Base-by-base conservation (phyloP, 2,888 invertebrate genomes). In the Drosophila robusta region DNA sequence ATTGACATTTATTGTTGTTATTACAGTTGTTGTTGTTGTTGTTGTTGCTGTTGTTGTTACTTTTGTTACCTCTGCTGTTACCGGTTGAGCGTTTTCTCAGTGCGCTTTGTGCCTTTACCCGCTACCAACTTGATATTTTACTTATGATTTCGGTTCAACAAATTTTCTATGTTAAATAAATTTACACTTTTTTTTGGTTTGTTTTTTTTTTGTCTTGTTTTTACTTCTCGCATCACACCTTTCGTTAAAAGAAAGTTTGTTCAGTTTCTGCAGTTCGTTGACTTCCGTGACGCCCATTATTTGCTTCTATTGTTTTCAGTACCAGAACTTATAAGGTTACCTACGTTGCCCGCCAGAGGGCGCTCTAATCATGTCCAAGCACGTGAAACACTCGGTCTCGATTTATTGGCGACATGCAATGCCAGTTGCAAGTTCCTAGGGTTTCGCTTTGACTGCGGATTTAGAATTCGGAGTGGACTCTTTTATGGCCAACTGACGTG, bases 91-190 rank as follows among this genome's bases (percentile, higher is more conserved):
- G 49, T 63, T 70, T 44, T 24, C 39, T 54, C 39, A 32, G n/a
- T 63, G 36, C 56, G 50, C 57, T 68, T 54, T 68, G 63, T 58
- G 49, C 9, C 34, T 36, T 22, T 49, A 9, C 24, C 24, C 14
- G 55, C 58, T 46, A 47, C 24, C 45, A 54, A 41, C 56, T 26
- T 50, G 32, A 68, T 67, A 61, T 65, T 49, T 54, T 32, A 49
- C 49, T 44, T 60, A 56, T 72, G 79, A 66, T 67, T 71, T 70
- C 51, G 14, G 52, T 36, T 64, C 42, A 52, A 63, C 68, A 32
- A 32, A 51, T 75, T 78, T 79, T 87, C 70, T 76, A 67, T 89
- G 81, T 81, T 79, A 81, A 83, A 77, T 70, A 74, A 86, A 84
- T 87, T 80, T 78, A 89, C 87, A 84, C 84, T 66, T 86, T 73